A percentile compares a stretch with the other conserved stretches of the same genome.
Conservation (phyloP, 2,113 vertebrate genomes). For the Grammomys dolichurus region DNA sequence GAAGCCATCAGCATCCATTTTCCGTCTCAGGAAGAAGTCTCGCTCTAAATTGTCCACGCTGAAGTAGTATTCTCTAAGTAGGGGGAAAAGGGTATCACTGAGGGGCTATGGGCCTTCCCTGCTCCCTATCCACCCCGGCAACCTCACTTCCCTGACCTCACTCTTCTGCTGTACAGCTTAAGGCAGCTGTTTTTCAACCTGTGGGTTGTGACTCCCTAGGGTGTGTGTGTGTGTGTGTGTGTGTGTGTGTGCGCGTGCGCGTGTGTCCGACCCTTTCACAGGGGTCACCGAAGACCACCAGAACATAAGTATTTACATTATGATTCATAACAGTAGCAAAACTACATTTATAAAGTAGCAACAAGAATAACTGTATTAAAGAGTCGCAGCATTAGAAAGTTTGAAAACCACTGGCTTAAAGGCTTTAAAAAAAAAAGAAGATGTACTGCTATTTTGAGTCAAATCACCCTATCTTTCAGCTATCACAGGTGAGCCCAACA, state of each 20-base stretch:
- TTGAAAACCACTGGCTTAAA: not conserved
- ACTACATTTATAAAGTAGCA: not conserved
- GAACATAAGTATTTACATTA: not conserved
- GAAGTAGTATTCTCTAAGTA: conserved; percentile 97
- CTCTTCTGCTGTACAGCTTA: not conserved
- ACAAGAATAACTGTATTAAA: not conserved
- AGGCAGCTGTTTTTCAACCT: not conserved
- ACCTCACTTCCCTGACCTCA: not conserved
- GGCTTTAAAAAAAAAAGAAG: conserved; percentile 25
- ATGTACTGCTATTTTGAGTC: not conserved
- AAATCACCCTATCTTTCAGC: not conserved
- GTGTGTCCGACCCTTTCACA: not conserved
- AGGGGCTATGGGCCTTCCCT: not conserved
- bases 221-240: not conserved
- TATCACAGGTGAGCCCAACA: not conserved
- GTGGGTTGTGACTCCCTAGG: not conserved
- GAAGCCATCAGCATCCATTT: conserved; percentile 97
- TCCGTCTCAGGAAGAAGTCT: conserved; percentile 97
- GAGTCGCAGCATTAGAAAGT: not conserved
- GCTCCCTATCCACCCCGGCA: not conserved
- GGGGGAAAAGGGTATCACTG: not conserved
- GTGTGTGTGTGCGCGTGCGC: not conserved
- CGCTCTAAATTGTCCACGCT: conserved; percentile 97
- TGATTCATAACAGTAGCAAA: not conserved
- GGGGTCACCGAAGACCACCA: not conserved